Evolutionary conservation across 1,140 invertebrate species (phyloP), one percentile per base, ranked within the genome.

Genomic region (Saccostrea echinata): DNA sequence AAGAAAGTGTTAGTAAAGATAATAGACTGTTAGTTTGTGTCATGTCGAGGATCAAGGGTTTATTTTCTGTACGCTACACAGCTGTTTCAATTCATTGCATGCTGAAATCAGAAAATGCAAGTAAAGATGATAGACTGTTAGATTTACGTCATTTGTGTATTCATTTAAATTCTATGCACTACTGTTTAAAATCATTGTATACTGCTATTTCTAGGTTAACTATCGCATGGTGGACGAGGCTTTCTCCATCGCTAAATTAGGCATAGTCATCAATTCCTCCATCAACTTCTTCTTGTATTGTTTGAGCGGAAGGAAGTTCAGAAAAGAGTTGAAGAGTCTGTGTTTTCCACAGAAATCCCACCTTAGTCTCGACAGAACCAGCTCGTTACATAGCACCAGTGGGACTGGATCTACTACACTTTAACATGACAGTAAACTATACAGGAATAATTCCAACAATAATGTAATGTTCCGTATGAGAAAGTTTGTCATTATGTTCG

Each of bases 211-310:
- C 21, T 21, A 84, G 88, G 84, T 85, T 6, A 84, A 91, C 84
- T 84, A 57, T 16, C 64, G 84, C 8, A 83, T 91, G 80, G 89
- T 91, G 13, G 86, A 84, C 83, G 90, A 91, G 43, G 86, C 91
- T 0, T 92, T 89, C 35, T 87, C 91, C n/a, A 64, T 91, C 16
- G 91, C 88, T 53, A 92, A 92, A 82, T 80, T 88, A 68, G 91
- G 91, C 0, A 84, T 91, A 24, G 83, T 92, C 30, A 88, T 92
- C 80, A 93, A 93, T 84, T 91, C 92, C 51, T 91, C 92, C 27
- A 90, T 91, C 84, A 93, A 93, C 88, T 92, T 93, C 86, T 81
- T 92, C n/a, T 82, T 93, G 76, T 93, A 93, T 85, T 93, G 91
- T 84, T 30, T 93, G 18, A 91, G 90, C 24, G 92, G 93, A 24